phyloP scores from a whole-genome alignment of 2,797 vertebrate species.

The Mormyrops attenuatus region DNA sequence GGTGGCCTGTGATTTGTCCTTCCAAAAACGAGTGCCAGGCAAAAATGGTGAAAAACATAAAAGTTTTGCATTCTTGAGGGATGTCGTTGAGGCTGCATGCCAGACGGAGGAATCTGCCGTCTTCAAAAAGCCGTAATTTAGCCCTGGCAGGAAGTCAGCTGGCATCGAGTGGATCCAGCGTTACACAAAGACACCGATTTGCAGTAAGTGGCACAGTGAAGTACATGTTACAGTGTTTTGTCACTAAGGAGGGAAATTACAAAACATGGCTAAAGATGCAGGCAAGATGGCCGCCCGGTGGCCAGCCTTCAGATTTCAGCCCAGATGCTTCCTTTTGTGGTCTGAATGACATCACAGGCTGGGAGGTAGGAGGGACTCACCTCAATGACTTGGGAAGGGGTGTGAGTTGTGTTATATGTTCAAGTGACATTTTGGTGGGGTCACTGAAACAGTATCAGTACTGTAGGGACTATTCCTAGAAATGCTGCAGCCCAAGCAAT shows the following conservation, averaged over 20 bases:
- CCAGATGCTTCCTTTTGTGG: not conserved
- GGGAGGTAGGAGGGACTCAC: not conserved
- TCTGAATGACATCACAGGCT: not conserved
- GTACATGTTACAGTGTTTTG: not conserved
- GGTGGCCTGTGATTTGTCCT: not conserved
- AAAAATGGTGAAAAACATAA: conserved; percentile 11
- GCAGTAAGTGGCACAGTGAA: not conserved
- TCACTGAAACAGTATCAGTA: not conserved
- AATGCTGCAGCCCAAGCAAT: not conserved
- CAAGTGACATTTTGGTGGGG: not conserved
- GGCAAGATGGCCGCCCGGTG: not conserved
- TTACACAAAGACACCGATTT: not conserved
- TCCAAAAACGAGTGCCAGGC: not conserved
- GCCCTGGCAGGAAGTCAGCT: not conserved
- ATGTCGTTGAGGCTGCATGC: not conserved
- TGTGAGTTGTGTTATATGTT: not conserved
- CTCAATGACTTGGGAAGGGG: not conserved
- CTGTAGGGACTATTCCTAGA: not conserved
- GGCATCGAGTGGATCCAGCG: not conserved
- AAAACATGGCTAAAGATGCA: not conserved
- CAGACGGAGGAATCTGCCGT: not conserved
- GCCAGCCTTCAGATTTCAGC: not conserved
- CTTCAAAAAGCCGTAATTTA: not conserved
- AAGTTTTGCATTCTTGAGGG: not conserved
- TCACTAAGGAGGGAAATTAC: not conserved